Percentiles rank a stretch among this genome's conserved stretches.
Conservation (phyloP, 2,113 vertebrate species). For the Ptilonorhynchus violaceus region DNA sequence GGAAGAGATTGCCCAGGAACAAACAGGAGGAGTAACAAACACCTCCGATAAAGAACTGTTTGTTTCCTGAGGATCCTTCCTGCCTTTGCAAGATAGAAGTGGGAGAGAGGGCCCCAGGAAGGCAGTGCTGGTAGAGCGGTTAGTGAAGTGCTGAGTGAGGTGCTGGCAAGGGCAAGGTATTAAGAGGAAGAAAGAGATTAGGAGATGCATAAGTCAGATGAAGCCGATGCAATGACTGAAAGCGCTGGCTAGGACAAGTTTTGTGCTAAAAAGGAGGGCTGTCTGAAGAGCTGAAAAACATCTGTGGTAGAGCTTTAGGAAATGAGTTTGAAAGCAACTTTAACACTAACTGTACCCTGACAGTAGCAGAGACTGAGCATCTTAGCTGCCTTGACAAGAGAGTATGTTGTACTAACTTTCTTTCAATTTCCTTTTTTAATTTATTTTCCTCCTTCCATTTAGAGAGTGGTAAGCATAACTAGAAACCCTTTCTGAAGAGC, state of each 20-base stretch:
- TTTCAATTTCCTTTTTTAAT: neutral
- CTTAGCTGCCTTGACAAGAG: neutral
- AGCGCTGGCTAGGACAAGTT: neutral
- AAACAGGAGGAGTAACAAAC: neutral
- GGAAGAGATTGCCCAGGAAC: neutral
- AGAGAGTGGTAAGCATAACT: neutral
- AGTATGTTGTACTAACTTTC: neutral
- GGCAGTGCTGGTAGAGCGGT: fast-evolving
- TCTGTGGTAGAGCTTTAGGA: neutral
- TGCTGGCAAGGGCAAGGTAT: neutral
- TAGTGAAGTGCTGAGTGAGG: neutral
- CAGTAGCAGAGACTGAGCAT: neutral
- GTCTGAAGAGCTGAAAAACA: neutral
- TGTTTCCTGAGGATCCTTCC: neutral
- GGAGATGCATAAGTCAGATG: neutral
- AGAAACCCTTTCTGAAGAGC: neutral
- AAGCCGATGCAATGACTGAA: neutral
- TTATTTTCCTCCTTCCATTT: neutral
- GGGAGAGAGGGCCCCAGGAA: neutral
- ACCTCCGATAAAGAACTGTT: neutral
- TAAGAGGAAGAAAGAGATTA: neutral
- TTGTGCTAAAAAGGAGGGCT: neutral
- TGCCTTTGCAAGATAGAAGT: neutral
- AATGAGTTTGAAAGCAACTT: neutral
- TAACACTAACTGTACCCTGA: neutral